Evolutionary conservation across 2,888 invertebrate genomes (phyloP).

Genomic region (Parnassius smintheus): DNA sequence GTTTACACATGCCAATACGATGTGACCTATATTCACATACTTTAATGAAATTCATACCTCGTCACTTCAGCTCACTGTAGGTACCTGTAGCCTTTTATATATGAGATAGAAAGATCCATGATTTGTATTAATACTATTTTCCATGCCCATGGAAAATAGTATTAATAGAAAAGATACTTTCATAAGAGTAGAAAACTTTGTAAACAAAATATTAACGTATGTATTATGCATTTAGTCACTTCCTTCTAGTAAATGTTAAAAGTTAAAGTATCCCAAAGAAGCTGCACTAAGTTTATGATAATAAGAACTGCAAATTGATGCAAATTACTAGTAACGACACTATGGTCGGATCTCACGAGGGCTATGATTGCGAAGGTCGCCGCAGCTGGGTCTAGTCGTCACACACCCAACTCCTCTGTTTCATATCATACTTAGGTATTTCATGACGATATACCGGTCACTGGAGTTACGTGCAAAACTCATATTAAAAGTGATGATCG

Average conservation of each 20-base stretch:
- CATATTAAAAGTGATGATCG: conserved; percentile 39
- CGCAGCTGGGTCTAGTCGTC: conserved; percentile 73
- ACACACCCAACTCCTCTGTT: conserved; percentile 66
- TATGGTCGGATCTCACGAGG: conserved; percentile 52
- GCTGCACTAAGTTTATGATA: too few relatives aligned
- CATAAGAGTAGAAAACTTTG: too few relatives aligned
- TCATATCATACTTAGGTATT: conserved; percentile 70
- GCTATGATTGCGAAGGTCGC: conserved; percentile 74
- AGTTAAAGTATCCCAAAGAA: too few relatives aligned
- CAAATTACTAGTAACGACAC: conserved; percentile 24
- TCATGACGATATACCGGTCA: conserved; percentile 68
- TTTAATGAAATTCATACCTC: conserved; percentile 66
- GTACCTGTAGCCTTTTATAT: conserved; percentile 32
- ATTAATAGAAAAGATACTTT: too few relatives aligned
- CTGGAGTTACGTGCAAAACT: conserved; percentile 41
- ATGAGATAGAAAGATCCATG: conserved; percentile 1
- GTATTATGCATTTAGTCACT: too few relatives aligned
- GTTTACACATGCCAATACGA: conserved; percentile 54
- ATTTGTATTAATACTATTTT: too few relatives aligned
- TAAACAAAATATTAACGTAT: too few relatives aligned
- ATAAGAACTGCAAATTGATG: not conserved
- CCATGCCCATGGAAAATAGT: too few relatives aligned
- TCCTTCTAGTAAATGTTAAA: too few relatives aligned
- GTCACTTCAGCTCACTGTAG: conserved; percentile 44
- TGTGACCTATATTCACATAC: conserved; percentile 68